phyloP scores from a whole-genome alignment of 2,797 vertebrate species.

The Oreochromis mossambicus region DNA sequence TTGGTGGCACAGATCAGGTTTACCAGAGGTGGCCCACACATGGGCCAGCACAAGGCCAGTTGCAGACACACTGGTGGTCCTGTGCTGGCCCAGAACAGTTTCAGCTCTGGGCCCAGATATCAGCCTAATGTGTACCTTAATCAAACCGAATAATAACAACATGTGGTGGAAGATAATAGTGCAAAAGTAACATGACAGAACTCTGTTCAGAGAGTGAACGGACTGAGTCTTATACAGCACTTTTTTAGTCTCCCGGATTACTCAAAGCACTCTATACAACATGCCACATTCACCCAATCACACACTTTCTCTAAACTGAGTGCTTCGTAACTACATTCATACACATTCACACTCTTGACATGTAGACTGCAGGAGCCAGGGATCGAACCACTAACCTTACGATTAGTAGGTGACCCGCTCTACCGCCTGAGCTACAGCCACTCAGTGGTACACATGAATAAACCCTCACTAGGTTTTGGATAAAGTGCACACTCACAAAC shows the following conservation, averaged over 20 bases:
- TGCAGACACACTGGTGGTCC: background rate
- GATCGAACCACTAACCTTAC: accelerated
- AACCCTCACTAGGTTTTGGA: background rate
- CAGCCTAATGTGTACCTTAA: no score
- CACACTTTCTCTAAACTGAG: accelerated
- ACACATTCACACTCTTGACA: background rate
- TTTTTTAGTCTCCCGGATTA: no score
- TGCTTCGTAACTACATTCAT: accelerated
- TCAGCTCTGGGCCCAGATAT: no score
- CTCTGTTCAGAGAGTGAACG: no score
- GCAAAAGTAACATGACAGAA: no score
- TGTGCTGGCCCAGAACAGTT: no score
- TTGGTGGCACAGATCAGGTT: no score
- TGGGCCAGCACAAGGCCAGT: accelerated
- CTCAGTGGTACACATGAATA: accelerated
- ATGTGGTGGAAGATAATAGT: no score
- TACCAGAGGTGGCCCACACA: accelerated
- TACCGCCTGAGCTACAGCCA: background rate
- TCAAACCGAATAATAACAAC: no score
- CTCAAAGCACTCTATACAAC: no score
- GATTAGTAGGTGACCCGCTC: background rate
- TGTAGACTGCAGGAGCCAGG: accelerated
- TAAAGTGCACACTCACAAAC: background rate
- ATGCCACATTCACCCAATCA: no score
- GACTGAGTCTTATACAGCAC: no score